Evolutionary conservation across 2,113 vertebrate species (phyloP).

Genomic region (Manacus vitellinus): DNA sequence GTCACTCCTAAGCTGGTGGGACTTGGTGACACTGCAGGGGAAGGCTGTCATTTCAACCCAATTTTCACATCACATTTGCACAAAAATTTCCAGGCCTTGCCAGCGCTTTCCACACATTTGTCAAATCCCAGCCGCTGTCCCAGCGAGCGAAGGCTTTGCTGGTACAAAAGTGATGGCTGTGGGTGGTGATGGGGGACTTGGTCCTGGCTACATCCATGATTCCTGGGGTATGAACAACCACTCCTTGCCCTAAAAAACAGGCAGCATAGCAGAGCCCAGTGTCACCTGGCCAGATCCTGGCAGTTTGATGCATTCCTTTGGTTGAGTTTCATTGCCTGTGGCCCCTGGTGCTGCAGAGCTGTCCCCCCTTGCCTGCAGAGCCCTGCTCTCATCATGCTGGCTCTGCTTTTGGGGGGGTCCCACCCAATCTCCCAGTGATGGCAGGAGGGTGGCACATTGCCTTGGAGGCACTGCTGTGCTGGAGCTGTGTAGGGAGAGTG

Average conservation of each 20-base stretch:
- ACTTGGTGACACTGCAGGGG: slow-evolving; percentile 45
- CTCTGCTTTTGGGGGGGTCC: fast-evolving
- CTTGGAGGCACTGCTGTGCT: not conserved
- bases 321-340: not conserved
- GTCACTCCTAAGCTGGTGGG: slow-evolving; percentile 46
- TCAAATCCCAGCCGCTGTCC: not conserved
- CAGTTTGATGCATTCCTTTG: fast-evolving
- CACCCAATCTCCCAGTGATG: not conserved
- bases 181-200: not conserved
- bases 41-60: slow-evolving; percentile 61
- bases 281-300: not conserved
- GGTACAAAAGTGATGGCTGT: not conserved
- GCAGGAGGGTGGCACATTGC: fast-evolving
- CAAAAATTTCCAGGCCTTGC: slow-evolving; percentile 16
- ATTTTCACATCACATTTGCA: slow-evolving; percentile 36
- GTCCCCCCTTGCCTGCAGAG: fast-evolving
- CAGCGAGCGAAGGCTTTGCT: not conserved
- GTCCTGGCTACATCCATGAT: fast-evolving
- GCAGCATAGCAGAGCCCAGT: not conserved
- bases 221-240: fast-evolving
- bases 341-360: not conserved
- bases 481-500: not conserved
- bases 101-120: not conserved
- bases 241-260: not conserved
- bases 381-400: fast-evolving